Conservation (phyloP, 2,888 invertebrate species). For the Lamproptera curius region DNA sequence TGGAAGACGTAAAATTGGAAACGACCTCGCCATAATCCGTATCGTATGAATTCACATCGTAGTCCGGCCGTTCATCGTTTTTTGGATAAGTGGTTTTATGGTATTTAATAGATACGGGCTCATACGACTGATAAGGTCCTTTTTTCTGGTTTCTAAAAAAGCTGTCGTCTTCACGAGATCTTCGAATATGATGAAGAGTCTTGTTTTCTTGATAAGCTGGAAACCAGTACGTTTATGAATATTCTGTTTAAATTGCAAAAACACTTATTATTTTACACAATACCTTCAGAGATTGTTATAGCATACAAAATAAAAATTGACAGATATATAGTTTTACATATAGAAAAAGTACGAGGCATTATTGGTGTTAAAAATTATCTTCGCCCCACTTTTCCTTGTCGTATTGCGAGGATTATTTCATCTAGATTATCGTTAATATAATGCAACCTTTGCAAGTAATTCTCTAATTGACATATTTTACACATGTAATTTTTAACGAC, state of each 20-base stretch:
- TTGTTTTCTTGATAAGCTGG: conserved; percentile 53
- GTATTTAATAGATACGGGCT: conserved; percentile 57
- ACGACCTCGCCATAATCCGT: conserved; percentile 69
- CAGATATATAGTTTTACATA: conserved; percentile 34
- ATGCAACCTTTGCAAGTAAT: too few species aligned
- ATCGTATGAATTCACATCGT: conserved; percentile 66
- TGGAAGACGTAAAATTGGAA: conserved; percentile 69
- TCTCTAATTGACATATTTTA: too few species aligned
- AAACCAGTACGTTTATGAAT: conserved; percentile 24
- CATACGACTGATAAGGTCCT: conserved; percentile 58
- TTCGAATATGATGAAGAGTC: conserved; percentile 49
- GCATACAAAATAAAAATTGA: conserved; percentile 36
- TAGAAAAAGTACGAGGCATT: conserved; percentile 21
- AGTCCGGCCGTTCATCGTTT: conserved; percentile 55
- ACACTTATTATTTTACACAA: conserved; percentile 16
- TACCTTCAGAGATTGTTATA: conserved; percentile 35
- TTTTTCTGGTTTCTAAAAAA: conserved; percentile 52
- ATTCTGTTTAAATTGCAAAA: background rate
- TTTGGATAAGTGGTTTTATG: conserved; percentile 56
- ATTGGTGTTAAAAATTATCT: too few species aligned
- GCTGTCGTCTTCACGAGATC: conserved; percentile 44
- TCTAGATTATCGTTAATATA: background rate
- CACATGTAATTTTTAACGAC: conserved; percentile 34
- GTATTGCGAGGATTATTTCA: background rate
- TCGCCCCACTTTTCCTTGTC: too few species aligned